Conservation (phyloP, 2,888 invertebrate species). For the Amphipyra berbera region DNA sequence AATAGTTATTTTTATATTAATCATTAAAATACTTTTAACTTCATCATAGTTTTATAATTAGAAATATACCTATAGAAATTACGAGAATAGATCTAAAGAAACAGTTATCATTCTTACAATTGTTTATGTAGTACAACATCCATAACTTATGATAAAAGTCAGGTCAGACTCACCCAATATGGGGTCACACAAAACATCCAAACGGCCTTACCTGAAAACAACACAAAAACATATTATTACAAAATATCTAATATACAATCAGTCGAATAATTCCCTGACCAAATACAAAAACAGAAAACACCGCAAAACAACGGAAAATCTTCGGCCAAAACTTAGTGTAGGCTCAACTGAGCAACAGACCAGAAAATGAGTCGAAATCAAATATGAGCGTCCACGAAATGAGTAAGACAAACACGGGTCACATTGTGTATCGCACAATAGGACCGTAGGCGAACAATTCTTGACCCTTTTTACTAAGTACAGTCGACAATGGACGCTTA, state of each 20-base stretch:
- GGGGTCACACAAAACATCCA: neutral
- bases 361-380: conserved; percentile 78
- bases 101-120: too few species aligned
- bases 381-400: conserved; percentile 81
- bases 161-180: conserved; percentile 15
- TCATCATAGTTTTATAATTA: too few species aligned
- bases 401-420: conserved; percentile 80
- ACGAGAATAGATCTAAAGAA: too few species aligned
- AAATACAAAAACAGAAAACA: conserved; percentile 42
- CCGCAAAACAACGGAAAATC: conserved; percentile 68
- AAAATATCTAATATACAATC: conserved; percentile 42
- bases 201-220: conserved; percentile 54
- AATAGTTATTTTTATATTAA: too few species aligned
- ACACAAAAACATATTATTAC: conserved; percentile 34
- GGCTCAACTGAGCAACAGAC: conserved; percentile 60
- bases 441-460: conserved; percentile 63
- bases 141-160: neutral
- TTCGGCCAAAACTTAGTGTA: conserved; percentile 68
- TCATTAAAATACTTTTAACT: too few species aligned
- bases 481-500: conserved; percentile 63
- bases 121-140: neutral
- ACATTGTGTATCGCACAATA: conserved; percentile 76
- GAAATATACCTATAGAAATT: too few species aligned
- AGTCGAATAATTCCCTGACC: conserved; percentile 38
- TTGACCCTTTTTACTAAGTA: conserved; percentile 73